These are phyloP conservation scores for Coregonus clupeaformis DNA, from an alignment of 2,113 vertebrate genomes.

Conservation along the genomic window DNA sequence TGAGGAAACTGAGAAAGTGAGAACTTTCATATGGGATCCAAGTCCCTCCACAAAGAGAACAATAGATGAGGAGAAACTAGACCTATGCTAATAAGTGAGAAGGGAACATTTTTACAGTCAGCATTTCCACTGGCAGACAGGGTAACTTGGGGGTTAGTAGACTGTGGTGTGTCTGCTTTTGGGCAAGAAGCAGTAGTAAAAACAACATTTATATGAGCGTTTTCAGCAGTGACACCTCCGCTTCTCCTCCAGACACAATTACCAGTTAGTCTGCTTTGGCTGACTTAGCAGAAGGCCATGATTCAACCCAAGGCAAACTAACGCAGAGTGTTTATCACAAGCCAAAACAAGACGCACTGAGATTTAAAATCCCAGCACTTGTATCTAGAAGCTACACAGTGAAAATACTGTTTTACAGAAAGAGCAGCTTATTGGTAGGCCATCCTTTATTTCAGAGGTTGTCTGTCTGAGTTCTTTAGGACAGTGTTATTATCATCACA, in stretches of 20 bases:
- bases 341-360: background rate
- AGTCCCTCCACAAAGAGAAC: conserved; percentile 33
- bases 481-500: background rate
- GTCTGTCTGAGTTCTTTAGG: too few species aligned
- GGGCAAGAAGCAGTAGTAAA: background rate
- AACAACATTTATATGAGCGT: conserved; percentile 3
- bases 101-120: background rate
- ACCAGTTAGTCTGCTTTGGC: background rate
- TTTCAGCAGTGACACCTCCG: conserved; percentile 6
- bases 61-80: conserved; percentile 34
- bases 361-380: background rate
- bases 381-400: background rate
- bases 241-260: background rate
- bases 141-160: background rate
- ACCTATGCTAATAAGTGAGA: conserved; percentile 9
- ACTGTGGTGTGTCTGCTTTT: background rate
- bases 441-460: background rate
- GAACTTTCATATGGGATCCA: background rate
- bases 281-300: background rate
- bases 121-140: background rate
- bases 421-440: background rate
- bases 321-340: background rate
- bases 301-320: background rate
- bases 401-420: conserved; percentile 32
- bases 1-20: background rate